Conservation (phyloP, 2,888 invertebrate species). For the Oxyteleia sp. region DNA sequence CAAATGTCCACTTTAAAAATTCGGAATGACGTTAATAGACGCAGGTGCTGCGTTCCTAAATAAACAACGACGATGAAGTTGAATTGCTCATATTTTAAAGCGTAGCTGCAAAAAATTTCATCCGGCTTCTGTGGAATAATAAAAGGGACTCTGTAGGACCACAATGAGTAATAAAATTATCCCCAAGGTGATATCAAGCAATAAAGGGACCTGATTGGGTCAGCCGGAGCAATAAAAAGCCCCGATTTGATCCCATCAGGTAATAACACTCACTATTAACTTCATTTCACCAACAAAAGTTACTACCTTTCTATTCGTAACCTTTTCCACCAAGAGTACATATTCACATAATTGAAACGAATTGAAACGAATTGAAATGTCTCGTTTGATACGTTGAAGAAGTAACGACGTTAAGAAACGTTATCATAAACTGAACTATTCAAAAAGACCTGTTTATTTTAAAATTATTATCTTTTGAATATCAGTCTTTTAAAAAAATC, state of each 20-base stretch:
- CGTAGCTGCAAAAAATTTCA: constrained; percentile 43
- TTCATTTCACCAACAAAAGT: constrained; percentile 8
- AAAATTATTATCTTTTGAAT: too few relatives aligned
- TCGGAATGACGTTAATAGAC: constrained; percentile 33
- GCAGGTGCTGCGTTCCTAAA: constrained; percentile 35
- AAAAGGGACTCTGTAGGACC: constrained; percentile 41
- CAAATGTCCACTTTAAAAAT: constrained; percentile 17
- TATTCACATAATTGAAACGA: not conserved
- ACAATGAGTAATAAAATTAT: constrained; percentile 68
- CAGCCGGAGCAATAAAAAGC: constrained; percentile 56
- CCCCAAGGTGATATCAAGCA: constrained; percentile 49
- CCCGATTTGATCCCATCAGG: constrained; percentile 39
- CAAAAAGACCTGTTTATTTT: too few relatives aligned
- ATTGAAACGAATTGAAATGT: too few relatives aligned
- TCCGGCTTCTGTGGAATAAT: constrained; percentile 42
- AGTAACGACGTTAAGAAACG: too few relatives aligned
- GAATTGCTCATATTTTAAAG: constrained; percentile 48
- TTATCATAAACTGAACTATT: too few relatives aligned
- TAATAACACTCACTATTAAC: constrained; percentile 7
- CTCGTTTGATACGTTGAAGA: too few relatives aligned
- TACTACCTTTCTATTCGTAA: not conserved
- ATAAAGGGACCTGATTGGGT: constrained; percentile 57
- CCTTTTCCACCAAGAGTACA: not conserved
- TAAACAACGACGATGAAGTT: constrained; percentile 22
- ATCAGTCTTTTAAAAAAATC: too few relatives aligned